Base-by-base conservation (phyloP, 2,113 vertebrate species). In the Ibidorhyncha struthersii region DNA sequence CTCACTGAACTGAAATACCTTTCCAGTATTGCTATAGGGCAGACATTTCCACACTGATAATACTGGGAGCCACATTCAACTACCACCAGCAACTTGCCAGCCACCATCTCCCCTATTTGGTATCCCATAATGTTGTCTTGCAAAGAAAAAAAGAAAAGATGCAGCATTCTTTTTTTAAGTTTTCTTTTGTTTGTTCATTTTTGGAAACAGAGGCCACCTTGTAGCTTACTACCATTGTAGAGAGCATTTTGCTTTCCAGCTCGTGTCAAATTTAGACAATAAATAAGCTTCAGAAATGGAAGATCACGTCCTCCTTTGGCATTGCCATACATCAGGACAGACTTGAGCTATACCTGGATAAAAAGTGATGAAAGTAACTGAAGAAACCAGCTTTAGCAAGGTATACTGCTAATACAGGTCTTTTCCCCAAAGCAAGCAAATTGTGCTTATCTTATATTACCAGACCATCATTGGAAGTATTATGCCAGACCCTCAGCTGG, bases 401-500 rank as follows among this genome's bases (percentile, higher is more conserved):
- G 41, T 63, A 58, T 47, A 29, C 53, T 67, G 56, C 61, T 79
- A 89, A 89, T 62, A 63, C 11, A 63, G 55, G 47, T 58, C 49
- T 86, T 90, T 67, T 70, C 32, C 63, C n/a, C 16, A 71, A 78
- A 88, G 61, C 36, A 90, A 76, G 56, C 13, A 82, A 72, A 79
- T 67, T 62, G 82, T 79, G 70, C 82, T 95, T 90, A 82, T 82
- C 73, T 90, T 84, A 62, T 32, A 50, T 59, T 90, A 93, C 38
- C 78, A 76, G 86, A 67, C 52, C 63, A 55, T 89, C 69, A 70
- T 52, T 86, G 55, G 72, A 96, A 86, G 69, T 58, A 55, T 59
- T 79, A 81, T 62, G 72, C 59, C 93, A 97, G 90, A 93, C 32
- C 55, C 69, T 96, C 72, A 95, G 77, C 73, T 84, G 87, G 91